A percentile compares a stretch with the other conserved stretches of the same genome.
Conservation (phyloP, 2,113 vertebrate species). For the Chauna torquata region DNA sequence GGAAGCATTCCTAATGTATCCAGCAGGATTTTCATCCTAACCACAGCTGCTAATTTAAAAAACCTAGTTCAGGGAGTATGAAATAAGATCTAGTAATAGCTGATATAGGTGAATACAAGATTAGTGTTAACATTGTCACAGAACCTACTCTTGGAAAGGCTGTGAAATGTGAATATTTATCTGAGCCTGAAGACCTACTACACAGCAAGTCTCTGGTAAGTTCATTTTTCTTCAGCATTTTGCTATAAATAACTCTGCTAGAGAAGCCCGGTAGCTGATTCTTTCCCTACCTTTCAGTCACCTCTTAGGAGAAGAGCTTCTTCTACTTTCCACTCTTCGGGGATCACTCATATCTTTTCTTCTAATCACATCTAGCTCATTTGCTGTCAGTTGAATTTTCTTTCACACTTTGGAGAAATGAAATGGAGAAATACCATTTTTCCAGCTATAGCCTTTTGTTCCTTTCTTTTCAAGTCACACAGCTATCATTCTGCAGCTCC, state of each 20-base stretch:
- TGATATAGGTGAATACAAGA: background rate
- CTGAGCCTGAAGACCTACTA: background rate
- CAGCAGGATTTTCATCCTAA: background rate
- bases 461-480: background rate
- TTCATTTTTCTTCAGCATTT: background rate
- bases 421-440: background rate
- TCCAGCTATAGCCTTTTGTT: background rate
- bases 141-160: background rate
- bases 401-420: too few species aligned
- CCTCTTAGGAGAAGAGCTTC: background rate
- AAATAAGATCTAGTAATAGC: background rate
- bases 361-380: background rate
- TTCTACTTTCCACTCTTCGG: background rate
- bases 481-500: background rate
- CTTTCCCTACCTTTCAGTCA: background rate
- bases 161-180: background rate
- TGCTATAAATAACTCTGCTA: background rate
- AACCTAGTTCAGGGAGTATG: background rate
- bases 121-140: background rate
- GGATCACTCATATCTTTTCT: background rate
- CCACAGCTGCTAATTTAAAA: background rate
- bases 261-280: background rate
- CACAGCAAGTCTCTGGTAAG: background rate
- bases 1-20: background rate
- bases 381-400: background rate